Evolutionary conservation across 2,113 vertebrate genomes (phyloP).

Genomic region (Emydocephalus ijimae): DNA sequence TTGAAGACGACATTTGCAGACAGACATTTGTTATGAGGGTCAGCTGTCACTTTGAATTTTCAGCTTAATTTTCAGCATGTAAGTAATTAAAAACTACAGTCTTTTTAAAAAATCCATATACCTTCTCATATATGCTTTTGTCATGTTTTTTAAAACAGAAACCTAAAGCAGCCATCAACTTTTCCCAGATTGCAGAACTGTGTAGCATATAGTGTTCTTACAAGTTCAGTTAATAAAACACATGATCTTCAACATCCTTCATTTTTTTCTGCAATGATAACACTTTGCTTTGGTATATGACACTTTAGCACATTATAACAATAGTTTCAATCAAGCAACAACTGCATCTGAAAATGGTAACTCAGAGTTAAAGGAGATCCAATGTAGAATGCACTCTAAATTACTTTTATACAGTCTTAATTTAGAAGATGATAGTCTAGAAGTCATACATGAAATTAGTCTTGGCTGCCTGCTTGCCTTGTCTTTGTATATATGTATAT

Average conservation of each 20-base stretch:
- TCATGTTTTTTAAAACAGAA: neutral
- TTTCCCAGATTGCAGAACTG: neutral
- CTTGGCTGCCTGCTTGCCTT: neutral
- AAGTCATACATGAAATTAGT: neutral
- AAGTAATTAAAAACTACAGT: neutral
- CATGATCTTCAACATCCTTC: neutral
- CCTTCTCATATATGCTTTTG: neutral
- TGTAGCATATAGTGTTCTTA: neutral
- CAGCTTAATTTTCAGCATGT: neutral
- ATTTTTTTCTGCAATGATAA: neutral
- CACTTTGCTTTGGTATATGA: neutral
- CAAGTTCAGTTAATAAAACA: neutral
- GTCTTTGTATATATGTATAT: neutral
- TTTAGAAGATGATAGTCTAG: neutral
- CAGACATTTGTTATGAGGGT: neutral
- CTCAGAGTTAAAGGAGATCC: neutral
- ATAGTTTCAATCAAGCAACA: neutral
- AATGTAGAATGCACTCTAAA: neutral
- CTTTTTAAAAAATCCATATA: neutral
- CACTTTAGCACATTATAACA: neutral
- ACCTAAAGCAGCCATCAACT: neutral
- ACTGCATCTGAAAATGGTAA: neutral
- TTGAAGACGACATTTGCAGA: neutral
- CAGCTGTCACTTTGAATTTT: neutral
- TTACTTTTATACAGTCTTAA: neutral